A percentile compares a stretch with the other conserved stretches of the same genome.
These are phyloP conservation scores for Eilema depressum DNA, from an alignment of 2,888 invertebrate species.

Conservation along the genomic window DNA sequence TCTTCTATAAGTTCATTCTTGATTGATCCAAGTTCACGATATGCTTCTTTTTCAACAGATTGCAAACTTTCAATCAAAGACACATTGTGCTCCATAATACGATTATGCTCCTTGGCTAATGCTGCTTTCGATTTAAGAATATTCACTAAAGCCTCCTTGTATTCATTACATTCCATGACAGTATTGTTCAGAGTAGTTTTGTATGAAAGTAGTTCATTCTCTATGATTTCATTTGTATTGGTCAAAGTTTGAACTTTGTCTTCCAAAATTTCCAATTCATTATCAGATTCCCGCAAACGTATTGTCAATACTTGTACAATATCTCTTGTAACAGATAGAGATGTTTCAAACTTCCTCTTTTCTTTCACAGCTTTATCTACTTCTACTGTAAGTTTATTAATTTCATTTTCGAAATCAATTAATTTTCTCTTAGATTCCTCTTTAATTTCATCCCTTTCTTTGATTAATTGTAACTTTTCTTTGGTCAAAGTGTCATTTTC, in stretches of 20 bases:
- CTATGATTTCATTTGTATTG: conserved; percentile 70
- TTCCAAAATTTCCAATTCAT: conserved; percentile 86
- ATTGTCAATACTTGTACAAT: conserved; percentile 87
- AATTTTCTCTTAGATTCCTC: conserved; percentile 72
- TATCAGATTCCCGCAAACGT: conserved; percentile 87
- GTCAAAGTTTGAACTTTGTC: conserved; percentile 70
- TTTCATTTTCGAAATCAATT: conserved; percentile 78
- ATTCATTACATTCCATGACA: conserved; percentile 78
- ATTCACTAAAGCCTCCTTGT: conserved; percentile 81
- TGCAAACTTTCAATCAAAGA: conserved; percentile 81
- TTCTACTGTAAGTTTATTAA: conserved; percentile 77
- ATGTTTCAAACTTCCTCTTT: conserved; percentile 86
- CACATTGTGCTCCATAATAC: conserved; percentile 84
- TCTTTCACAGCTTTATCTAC: conserved; percentile 80
- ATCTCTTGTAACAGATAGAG: conserved; percentile 86
- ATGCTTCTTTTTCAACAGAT: conserved; percentile 81
- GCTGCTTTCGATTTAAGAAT: conserved; percentile 82
- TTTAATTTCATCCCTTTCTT: conserved; percentile 70
- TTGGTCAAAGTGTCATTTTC: conserved; percentile 65
- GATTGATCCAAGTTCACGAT: conserved; percentile 79
- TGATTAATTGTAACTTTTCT: conserved; percentile 63
- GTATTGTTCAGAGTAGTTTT: conserved; percentile 74
- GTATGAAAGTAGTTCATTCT: conserved; percentile 70
- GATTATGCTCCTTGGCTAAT: conserved; percentile 78
- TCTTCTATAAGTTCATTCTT: conserved; percentile 82